Conservation (phyloP, 1,140 invertebrate genomes). For the Oncopodura yosiiana region DNA sequence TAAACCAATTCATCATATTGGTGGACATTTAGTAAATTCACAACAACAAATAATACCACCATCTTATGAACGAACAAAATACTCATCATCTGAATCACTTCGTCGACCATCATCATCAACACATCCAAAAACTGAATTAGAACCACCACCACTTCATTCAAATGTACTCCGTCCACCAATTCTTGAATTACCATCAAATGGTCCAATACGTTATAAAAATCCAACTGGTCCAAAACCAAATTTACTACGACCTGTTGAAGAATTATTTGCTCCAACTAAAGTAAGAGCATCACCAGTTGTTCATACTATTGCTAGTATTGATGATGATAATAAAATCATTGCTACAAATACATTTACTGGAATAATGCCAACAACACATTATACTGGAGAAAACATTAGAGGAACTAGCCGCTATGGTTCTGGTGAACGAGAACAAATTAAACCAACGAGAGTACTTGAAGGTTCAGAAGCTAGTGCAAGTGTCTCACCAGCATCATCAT, state of each 20-base stretch:
- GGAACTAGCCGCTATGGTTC: not conserved
- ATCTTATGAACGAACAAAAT: not conserved
- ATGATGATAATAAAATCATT: conserved; percentile 38
- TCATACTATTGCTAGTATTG: conserved; percentile 38
- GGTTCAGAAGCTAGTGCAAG: conserved; percentile 12
- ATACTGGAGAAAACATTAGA: too few relatives aligned
- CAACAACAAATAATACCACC: not conserved
- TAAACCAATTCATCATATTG: not conserved
- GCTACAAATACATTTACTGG: conserved; percentile 34
- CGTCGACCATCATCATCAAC: not conserved
- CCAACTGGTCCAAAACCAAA: conserved; percentile 17
- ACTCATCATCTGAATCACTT: not conserved
- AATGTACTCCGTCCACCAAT: conserved; percentile 17
- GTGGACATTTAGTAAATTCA: not conserved
- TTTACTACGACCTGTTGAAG: conserved; percentile 28
- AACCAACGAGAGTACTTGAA: not conserved
- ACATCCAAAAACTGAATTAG: conserved; percentile 27
- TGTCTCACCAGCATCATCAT: not conserved
- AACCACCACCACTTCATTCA: conserved; percentile 30
- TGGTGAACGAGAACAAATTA: not conserved
- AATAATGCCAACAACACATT: conserved; percentile 14
- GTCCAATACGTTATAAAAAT: conserved; percentile 13
- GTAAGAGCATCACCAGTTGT: conserved; percentile 25
- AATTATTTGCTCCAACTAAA: conserved; percentile 18
- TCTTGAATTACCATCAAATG: conserved; percentile 25